Evolutionary conservation across 2,113 vertebrate species (phyloP), one percentile per base, ranked within the genome.

Genomic region (Hippocampus zosterae): DNA sequence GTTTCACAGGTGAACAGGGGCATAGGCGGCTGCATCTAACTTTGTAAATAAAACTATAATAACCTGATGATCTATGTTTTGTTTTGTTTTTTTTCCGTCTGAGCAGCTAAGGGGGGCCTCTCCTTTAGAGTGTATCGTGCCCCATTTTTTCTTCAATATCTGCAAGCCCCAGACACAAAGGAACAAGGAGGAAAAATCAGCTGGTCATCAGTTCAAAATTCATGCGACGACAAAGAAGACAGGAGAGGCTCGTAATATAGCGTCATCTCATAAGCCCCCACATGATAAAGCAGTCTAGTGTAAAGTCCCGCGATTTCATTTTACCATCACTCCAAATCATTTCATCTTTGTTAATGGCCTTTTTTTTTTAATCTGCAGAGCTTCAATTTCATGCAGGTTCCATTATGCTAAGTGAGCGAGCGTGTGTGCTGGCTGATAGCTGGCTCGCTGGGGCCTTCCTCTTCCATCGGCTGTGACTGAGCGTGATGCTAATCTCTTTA

Each of bases 351-450:
- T 81, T 87, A 86, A 90, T 90, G 81, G 57, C 68, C 77, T 86
- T 72, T 82, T 74, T 78, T 50, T 70, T 78, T 64, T 64, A 69
- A 53, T 78, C 67, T 82, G 63, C 42, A 16, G 63, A 8, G 63
- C 63, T 65, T 65, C 63, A 67, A 85, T 88, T 87, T 86, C 86
- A 87, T 81, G 87, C 78, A 79, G 77, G 76, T 86, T 88, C 86
- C 87, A 89, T 90, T 89, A 90, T 84, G 84, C 78, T 88, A 87
- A 88, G 85, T 84, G 85, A 75, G 61, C 70, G 77, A 84, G 80
- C 33, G 83, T 77, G 83, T 81, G 79, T 87, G 82, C 83, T 77
- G 68, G 25, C 81, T 84, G 86, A 85, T 90, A 88, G 86, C 81
- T 83, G 84, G 79, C 80, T 81, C 57, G 82, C 83, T 71, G 77